Conservation (phyloP, 2,797 vertebrate species). For the Acanthis flammea region DNA sequence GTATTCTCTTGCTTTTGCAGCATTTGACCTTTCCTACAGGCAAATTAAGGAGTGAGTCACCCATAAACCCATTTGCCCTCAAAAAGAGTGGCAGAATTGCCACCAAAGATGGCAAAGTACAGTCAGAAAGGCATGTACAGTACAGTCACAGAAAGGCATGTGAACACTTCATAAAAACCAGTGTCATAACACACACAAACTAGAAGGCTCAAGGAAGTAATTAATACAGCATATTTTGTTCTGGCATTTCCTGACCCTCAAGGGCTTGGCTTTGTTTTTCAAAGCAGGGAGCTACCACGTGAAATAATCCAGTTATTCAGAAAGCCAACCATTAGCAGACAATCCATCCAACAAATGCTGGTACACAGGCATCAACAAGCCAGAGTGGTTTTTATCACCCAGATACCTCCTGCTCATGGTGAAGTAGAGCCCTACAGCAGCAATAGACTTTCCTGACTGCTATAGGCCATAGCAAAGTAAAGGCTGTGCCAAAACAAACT, state of each 20-base stretch:
- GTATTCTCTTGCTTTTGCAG: neutral
- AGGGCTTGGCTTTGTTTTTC: neutral
- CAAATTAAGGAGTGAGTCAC: neutral
- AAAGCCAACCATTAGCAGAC: neutral
- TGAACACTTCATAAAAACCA: neutral
- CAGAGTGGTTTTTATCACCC: accelerated
- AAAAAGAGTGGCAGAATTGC: neutral
- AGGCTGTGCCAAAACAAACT: neutral
- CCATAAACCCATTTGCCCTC: neutral
- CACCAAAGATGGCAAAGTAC: neutral
- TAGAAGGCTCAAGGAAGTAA: neutral
- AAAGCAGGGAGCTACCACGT: neutral
- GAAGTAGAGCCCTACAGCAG: neutral
- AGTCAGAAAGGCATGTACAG: no score
- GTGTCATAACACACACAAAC: neutral
- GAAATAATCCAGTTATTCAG: neutral
- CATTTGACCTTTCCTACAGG: neutral
- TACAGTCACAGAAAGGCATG: neutral
- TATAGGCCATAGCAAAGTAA: neutral
- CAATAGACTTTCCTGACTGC: neutral
- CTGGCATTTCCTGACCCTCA: neutral
- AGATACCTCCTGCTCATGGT: neutral
- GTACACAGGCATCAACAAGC: neutral
- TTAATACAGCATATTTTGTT: neutral
- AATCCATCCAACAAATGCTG: neutral